These are phyloP conservation scores for Helicoverpa armigera DNA, from an alignment of 1,140 invertebrate species.

Conservation along the genomic window DNA sequence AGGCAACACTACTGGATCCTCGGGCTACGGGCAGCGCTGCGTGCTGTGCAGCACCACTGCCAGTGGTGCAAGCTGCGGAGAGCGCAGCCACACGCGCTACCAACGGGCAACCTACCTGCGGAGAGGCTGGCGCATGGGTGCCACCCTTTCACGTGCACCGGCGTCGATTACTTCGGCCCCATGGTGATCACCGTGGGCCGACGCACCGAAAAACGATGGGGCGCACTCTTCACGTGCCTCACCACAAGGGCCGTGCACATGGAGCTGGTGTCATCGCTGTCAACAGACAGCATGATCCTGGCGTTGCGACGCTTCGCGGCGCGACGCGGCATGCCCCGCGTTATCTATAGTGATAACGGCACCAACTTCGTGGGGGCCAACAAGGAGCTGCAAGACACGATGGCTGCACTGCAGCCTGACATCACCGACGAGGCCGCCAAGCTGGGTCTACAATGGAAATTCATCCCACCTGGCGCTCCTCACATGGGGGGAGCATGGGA, in stretches of 20 bases:
- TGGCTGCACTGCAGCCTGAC: no score
- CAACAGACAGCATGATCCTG: not conserved
- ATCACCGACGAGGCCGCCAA: no score
- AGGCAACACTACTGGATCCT: not conserved
- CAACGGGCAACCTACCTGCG: not conserved
- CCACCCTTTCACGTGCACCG: not conserved
- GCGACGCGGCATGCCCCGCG: not conserved
- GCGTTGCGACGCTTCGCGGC: not conserved
- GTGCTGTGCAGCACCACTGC: not conserved
- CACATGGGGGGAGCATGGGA: no score
- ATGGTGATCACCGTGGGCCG: not conserved
- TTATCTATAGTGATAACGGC: constrained; percentile 30
- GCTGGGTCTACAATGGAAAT: no score
- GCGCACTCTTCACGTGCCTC: not conserved
- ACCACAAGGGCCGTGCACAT: constrained; percentile 2
- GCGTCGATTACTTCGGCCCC: not conserved
- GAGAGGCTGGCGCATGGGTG: not conserved
- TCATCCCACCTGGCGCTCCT: no score
- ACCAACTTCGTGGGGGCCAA: constrained; percentile 41
- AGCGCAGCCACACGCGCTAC: not conserved
- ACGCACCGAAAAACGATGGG: not conserved
- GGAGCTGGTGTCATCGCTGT: not conserved
- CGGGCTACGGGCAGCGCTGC: not conserved
- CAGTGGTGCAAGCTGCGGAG: not conserved
- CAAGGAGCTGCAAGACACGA: not conserved